phyloP scores from a whole-genome alignment of 2,888 invertebrate genomes.

The Dasypolia templi region DNA sequence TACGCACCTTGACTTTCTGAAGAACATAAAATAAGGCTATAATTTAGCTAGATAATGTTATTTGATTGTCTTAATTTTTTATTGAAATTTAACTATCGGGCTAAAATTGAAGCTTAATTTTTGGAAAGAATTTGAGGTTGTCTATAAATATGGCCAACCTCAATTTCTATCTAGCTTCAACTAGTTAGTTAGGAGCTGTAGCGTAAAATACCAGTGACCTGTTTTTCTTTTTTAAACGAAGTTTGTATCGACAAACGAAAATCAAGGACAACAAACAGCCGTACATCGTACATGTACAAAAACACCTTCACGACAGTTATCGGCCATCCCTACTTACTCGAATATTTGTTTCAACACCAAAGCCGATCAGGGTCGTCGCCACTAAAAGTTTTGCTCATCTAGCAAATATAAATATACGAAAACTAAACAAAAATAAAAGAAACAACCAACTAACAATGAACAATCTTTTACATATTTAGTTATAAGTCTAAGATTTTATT shows the following conservation, averaged over 20 bases:
- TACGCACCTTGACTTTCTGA: no score
- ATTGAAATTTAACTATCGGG: neutral
- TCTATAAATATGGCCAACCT: neutral
- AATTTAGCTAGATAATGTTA: neutral
- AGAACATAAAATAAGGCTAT: no score
- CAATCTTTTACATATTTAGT: neutral
- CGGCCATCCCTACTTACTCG: neutral
- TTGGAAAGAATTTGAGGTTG: neutral
- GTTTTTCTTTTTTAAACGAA: conserved; percentile 1
- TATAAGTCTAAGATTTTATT: no score
- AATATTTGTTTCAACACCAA: no score
- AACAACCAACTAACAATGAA: no score
- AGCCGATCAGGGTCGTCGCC: no score
- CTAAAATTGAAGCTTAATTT: neutral
- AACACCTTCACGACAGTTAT: neutral
- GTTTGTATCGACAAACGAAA: neutral
- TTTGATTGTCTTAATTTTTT: neutral
- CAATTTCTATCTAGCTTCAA: neutral
- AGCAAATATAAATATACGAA: no score
- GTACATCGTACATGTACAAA: neutral
- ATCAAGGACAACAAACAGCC: neutral
- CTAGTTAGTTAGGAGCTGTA: neutral
- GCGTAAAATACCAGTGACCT: neutral
- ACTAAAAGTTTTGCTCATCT: neutral
- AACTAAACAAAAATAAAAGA: no score